Evolutionary conservation across 2,113 vertebrate genomes (phyloP).

Genomic region (Eidolon helvum): DNA sequence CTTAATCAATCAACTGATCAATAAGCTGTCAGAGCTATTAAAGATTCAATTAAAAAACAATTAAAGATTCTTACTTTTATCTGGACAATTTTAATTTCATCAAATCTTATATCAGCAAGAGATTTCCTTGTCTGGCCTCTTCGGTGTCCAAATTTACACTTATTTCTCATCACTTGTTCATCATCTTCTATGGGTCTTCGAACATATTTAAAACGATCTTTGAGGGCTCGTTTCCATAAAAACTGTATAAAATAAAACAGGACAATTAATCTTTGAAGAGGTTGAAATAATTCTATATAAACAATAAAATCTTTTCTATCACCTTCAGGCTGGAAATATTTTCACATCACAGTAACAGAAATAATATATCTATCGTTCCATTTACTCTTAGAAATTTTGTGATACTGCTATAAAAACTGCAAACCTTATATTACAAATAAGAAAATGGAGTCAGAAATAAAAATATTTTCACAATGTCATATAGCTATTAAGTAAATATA

Average conservation of each 20-base stretch:
- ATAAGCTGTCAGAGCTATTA: not conserved
- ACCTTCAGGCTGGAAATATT: not conserved
- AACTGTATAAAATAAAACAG: slow-evolving; percentile 69
- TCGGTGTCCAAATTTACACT: slow-evolving; percentile 84
- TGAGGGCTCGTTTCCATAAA: slow-evolving; percentile 85
- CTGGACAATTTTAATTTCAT: slow-evolving; percentile 54
- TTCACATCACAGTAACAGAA: slow-evolving; percentile 1
- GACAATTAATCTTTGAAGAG: not conserved
- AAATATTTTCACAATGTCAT: not conserved
- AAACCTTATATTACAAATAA: not conserved
- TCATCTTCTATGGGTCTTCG: slow-evolving; percentile 84
- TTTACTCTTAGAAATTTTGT: not conserved
- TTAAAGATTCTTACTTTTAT: slow-evolving; percentile 73
- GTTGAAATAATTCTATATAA: not conserved
- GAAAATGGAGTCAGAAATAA: not conserved
- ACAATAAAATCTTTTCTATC: not conserved
- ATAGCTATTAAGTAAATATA: not conserved
- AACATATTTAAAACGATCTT: slow-evolving; percentile 85
- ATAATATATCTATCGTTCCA: not conserved
- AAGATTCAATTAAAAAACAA: not conserved
- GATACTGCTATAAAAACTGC: not conserved
- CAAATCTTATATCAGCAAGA: slow-evolving; percentile 57
- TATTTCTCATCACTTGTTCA: slow-evolving; percentile 85
- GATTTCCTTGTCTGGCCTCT: slow-evolving; percentile 79
- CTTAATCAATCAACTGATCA: not conserved